Base-by-base conservation (phyloP, 2,113 vertebrate genomes). In the Ailuropoda melanoleuca region DNA sequence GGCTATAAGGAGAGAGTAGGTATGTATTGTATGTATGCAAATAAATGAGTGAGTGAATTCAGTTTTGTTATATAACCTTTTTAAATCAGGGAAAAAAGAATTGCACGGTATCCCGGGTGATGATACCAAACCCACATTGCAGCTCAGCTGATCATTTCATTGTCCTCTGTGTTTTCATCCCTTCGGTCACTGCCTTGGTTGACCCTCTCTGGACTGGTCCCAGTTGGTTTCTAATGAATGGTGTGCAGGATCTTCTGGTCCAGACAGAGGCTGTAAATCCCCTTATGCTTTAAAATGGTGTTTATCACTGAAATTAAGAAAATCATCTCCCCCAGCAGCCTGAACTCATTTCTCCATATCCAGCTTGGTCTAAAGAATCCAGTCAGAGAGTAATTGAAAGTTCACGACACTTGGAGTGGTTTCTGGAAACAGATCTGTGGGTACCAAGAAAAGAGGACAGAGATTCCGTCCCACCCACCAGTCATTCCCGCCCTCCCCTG, bases 371-470 rank as follows among this genome's bases (percentile, higher is more conserved):
- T 97, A 62, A n/a, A 24, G 43, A 93, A 24, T 80, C 31, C 29
- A 58, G 0, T 77, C 34, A 60, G 90, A 91, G 85, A 23, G 50
- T 39, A 58, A 46, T 8, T 12, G 12, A 66, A n/a, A 48, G 48
- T 91, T 82, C 26, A 81, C 48, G 43, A 55, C 3, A 46, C 62
- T 88, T 77, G 17, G 24, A 85, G 14, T 43, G 10, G 24, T 62
- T 82, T 92, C 88, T 93, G 78, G 93, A 95, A 82, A 62, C 55
- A 93, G 31, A 75, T 68, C n/a, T 93, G 31, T 50, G n/a, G 39
- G n/a, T 46, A 66, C 23, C 18, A 31, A 70, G 74, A 62, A 85
- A 78, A 50, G 29, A 68, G 18, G 53, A 48, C 53, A 19, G 62
- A 87, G 90, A 68, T 37, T 48, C 24, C 24, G 6, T 31, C 55